Percentiles rank a stretch among this genome's conserved stretches.
phyloP scores from a whole-genome alignment of 2,888 invertebrate genomes.

The Eilema depressum region DNA sequence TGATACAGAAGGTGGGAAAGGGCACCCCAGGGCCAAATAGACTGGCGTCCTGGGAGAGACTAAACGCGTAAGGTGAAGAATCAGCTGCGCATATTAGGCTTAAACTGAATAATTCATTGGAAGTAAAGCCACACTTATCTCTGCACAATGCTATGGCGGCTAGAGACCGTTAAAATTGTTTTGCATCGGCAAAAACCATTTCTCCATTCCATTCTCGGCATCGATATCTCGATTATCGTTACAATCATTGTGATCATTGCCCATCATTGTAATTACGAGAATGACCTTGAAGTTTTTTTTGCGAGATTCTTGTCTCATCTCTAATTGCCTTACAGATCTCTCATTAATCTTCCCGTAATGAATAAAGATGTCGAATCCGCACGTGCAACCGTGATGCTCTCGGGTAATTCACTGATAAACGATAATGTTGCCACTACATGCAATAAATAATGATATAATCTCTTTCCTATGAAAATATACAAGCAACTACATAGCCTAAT shows the following conservation, averaged over 20 bases:
- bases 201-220: not conserved
- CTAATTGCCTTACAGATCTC: not conserved
- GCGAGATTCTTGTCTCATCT: not conserved
- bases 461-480: not conserved
- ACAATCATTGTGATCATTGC: not conserved
- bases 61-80: too few species aligned
- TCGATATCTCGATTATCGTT: not conserved
- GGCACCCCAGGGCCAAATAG: too few species aligned
- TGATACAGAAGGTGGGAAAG: too few species aligned
- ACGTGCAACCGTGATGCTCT: not conserved
- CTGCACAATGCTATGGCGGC: too few species aligned
- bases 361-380: not conserved
- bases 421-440: not conserved
- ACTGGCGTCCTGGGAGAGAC: too few species aligned
- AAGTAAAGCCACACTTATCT: too few species aligned
- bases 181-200: not conserved
- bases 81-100: too few species aligned
- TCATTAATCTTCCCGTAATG: not conserved
- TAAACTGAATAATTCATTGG: too few species aligned
- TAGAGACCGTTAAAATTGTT: too few species aligned
- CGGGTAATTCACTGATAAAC: not conserved
- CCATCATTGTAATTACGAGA: not conserved
- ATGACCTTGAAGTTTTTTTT: not conserved
- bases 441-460: not conserved
- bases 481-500: not conserved